Percentiles rank a stretch among this genome's conserved stretches.
Conservation (phyloP, 1,140 invertebrate species). For the Thaumetopoea pityocampa region DNA sequence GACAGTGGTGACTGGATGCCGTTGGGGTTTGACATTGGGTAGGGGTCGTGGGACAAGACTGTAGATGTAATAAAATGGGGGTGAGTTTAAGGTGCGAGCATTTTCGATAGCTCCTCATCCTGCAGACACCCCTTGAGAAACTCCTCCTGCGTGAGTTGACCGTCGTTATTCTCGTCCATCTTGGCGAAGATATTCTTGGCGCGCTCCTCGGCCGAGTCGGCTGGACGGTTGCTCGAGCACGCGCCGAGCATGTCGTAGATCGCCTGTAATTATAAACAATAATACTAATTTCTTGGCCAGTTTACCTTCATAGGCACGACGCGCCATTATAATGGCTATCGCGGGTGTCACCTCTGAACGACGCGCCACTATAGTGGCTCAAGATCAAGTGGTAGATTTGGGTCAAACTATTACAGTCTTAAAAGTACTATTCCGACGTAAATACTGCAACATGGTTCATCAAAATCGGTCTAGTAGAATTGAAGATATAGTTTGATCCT, state of each 20-base stretch:
- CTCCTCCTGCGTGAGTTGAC: constrained; percentile 98
- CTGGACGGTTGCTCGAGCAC: constrained; percentile 93
- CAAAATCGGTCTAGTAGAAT: too few relatives aligned
- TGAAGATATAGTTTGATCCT: too few relatives aligned
- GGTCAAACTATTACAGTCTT: too few relatives aligned
- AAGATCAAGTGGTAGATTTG: too few relatives aligned
- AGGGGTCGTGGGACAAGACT: constrained; percentile 31
- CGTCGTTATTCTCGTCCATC: constrained; percentile 99
- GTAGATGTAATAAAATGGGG: constrained; percentile 8
- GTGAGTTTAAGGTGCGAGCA: constrained; percentile 89
- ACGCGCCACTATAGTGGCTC: too few relatives aligned
- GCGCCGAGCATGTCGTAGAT: constrained; percentile 99
- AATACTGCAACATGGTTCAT: too few relatives aligned
- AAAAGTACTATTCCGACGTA: too few relatives aligned
- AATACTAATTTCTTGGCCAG: too few relatives aligned
- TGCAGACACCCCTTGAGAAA: constrained; percentile 99
- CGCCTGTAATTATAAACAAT: too few relatives aligned
- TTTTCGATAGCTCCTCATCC: constrained; percentile 97
- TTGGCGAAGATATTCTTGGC: constrained; percentile 99
- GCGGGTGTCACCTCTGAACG: too few relatives aligned
- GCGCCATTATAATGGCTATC: too few relatives aligned
- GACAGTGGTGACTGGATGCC: constrained; percentile 42
- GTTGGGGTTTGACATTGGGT: constrained; percentile 33
- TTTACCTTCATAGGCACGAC: too few relatives aligned
- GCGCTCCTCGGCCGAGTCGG: constrained; percentile 95